Evolutionary conservation across 2,797 vertebrate genomes (phyloP), one percentile per base, ranked within the genome.

Genomic region (Percopsis omiscomaycus): DNA sequence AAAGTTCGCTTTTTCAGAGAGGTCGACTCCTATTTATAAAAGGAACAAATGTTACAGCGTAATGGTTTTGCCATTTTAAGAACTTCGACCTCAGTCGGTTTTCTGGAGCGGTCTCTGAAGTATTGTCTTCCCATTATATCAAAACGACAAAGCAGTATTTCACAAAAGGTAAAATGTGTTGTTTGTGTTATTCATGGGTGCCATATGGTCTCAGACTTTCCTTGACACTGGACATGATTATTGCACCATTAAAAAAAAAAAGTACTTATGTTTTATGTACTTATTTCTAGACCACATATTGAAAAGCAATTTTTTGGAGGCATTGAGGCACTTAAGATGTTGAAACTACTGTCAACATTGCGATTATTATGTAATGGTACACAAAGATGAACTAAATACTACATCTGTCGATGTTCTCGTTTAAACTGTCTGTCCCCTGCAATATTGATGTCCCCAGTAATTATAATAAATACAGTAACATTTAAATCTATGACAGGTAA

Each of bases 1-100:
- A n/a, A n/a, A n/a, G n/a, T n/a, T 5, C 32, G 8, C 70, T 64
- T 81, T 82, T 83, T 84, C 75, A 84, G 81, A 82, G 66, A 88
- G 86, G 81, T 90, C 82, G 81, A 87, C 83, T 86, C 84, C 86
- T 92, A 89, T 92, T 92, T 92, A 90, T 91, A 90, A 89, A 75
- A 68, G 84, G 65, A 81, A 68, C 75, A 85, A 88, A 80, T 64
- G 69, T 75, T 77, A 73, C 71, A 85, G 22, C 82, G 77, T 61
- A 68, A 84, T 85, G 32, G 32, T 84, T 68, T 77, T 86, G 80
- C 82, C 69, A 65, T 82, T 83, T 84, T 85, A 76, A 56, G 51
- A 84, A 82, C 76, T 75, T 75, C 71, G 82, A 82, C 77, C 69
- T 71, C 70, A 60, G 63, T 55, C 65, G 50, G 60, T 48, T 64